Evolutionary conservation across 2,113 vertebrate genomes (phyloP).

Genomic region (Ptilonorhynchus violaceus): DNA sequence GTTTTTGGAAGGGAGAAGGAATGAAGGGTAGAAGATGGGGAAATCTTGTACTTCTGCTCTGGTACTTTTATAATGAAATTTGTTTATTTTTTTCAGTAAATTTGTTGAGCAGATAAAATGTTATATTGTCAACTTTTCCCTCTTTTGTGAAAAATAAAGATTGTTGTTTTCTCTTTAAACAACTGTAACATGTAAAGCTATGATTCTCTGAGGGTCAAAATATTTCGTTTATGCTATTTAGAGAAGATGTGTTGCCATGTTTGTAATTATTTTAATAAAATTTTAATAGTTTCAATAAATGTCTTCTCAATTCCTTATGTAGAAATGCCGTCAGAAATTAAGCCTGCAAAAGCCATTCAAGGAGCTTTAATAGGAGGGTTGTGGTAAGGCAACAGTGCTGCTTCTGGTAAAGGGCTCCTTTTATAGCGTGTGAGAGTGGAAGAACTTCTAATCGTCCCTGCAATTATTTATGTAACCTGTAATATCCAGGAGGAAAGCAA

Average conservation of each 20-base stretch:
- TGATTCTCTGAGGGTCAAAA: background rate
- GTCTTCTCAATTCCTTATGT: background rate
- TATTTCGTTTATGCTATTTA: background rate
- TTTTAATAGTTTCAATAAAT: background rate
- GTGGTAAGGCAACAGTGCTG: background rate
- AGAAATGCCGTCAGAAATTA: background rate
- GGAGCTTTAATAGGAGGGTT: background rate
- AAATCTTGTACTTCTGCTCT: background rate
- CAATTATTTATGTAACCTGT: background rate
- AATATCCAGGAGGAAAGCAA: background rate
- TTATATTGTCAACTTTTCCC: background rate
- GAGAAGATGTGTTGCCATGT: background rate
- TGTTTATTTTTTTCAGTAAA: background rate
- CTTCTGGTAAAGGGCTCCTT: background rate
- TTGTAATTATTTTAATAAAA: background rate
- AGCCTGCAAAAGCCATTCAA: background rate
- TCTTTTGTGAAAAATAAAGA: background rate
- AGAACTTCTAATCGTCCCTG: background rate
- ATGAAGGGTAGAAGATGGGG: background rate
- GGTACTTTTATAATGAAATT: background rate
- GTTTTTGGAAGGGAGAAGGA: background rate
- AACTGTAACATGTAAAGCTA: accelerated
- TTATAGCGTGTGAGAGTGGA: background rate
- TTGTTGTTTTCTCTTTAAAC: background rate
- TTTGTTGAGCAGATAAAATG: background rate